Base-by-base conservation (phyloP, 2,888 invertebrate species). In the Mechanitis messenoides region DNA sequence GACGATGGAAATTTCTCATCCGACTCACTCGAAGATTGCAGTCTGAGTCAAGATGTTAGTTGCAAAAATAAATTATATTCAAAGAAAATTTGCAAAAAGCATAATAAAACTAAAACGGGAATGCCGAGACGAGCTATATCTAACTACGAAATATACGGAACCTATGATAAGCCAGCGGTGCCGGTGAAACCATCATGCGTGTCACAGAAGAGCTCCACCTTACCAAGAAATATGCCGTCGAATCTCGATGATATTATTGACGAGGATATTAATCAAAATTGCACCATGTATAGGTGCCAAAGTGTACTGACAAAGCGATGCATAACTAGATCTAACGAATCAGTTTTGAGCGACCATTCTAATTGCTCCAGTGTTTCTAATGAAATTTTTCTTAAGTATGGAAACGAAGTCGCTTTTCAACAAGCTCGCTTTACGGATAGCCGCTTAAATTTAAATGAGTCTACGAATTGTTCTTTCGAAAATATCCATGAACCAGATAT, bases 1-100 rank as follows among this genome's bases (percentile, higher is more conserved):
- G 93, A 93, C 0, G 93, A 93, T 54, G 93, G 93, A 0, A 94
- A 94, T 72, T 95, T 95, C 71, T 95, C 95, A 57, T 95, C 95
- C 0, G 95, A 95, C 83, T 95, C 95, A 0, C 81, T 95, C 58
- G 95, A 95, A 82, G 94, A 94, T 66, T 93, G 92, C 72, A 92
- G 93, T 74, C 79, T 92, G 0, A 91, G 91, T 68, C 87, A 91
- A 71, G 91, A 91, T 55, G 85, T 83, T 12, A 89, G 87, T 67
- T 89, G 89, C 68, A 82, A 90, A 71, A 91, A 90, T 62, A 91
- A 91, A 73, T 75, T 78, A 64, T 92, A 78, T 76, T 92, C 83
- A 6, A 92, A 92, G 71, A 89, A 87, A 69, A 77, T 91, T 5
- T 91, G 91, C 63, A 91, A 89, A 66, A 91, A 91, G 64, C 91